Percentiles rank a stretch among this genome's conserved stretches.
These are phyloP conservation scores for Atta colombica DNA, from an alignment of 1,140 invertebrate species.

Conservation along the genomic window DNA sequence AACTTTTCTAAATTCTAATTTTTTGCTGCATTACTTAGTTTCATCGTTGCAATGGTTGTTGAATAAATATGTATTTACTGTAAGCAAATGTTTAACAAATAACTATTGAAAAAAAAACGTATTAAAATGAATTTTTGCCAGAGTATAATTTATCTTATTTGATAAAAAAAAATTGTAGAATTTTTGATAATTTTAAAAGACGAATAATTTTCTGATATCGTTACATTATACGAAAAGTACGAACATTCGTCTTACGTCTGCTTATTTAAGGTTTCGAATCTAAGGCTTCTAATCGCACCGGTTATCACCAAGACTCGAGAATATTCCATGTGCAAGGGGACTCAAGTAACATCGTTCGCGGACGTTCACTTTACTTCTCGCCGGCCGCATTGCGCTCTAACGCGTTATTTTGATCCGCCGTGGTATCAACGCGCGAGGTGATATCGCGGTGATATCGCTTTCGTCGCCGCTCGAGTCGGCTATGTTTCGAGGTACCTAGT, in stretches of 20 bases:
- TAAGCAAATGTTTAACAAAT: too few relatives aligned
- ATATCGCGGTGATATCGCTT: constrained; percentile 57
- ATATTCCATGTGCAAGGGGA: constrained; percentile 13
- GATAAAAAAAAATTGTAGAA: neutral
- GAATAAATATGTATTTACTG: too few relatives aligned
- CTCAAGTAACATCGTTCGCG: constrained; percentile 25
- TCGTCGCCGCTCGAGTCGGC: constrained; percentile 33
- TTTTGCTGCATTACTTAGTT: too few relatives aligned
- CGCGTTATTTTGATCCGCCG: constrained; percentile 55
- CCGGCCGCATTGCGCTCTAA: neutral
- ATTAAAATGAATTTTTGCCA: too few relatives aligned
- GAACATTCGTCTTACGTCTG: too few relatives aligned
- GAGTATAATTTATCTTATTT: neutral
- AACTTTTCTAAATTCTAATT: too few relatives aligned
- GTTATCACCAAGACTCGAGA: constrained; percentile 19
- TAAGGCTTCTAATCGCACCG: neutral
- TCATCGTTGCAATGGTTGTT: too few relatives aligned
- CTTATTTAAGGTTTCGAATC: constrained; percentile 18
- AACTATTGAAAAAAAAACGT: too few relatives aligned
- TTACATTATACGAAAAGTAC: neutral
- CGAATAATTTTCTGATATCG: neutral
- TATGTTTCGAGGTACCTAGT: constrained; percentile 43
- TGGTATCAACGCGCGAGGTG: constrained; percentile 46
- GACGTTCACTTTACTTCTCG: neutral
- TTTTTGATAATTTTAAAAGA: neutral